These are phyloP conservation scores for Leptodactylus fuscus DNA, from an alignment of 2,113 vertebrate species.

Conservation along the genomic window DNA sequence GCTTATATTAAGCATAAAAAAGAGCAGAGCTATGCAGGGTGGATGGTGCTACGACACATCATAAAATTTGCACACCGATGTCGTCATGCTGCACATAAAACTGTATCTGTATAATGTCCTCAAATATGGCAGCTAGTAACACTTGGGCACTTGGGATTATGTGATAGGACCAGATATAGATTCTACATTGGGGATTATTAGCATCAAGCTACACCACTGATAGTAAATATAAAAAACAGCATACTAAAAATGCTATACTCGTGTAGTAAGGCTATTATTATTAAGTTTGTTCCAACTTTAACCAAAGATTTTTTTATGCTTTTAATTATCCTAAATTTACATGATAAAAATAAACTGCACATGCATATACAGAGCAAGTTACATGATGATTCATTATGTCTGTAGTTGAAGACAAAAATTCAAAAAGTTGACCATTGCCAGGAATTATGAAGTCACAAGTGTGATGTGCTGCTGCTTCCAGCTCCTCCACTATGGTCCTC, in stretches of 20 bases:
- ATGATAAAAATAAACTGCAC: not conserved
- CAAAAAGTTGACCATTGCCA: too few species aligned
- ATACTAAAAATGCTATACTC: not conserved
- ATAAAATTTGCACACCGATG: not conserved
- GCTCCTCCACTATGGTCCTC: too few species aligned
- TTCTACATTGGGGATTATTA: not conserved
- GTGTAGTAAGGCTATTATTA: not conserved
- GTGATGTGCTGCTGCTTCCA: too few species aligned
- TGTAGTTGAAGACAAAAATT: not conserved
- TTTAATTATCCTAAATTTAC: not conserved
- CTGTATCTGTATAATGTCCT: not conserved
- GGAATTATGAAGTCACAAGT: too few species aligned
- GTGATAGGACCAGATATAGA: not conserved
- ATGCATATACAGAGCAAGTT: not conserved
- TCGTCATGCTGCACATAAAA: not conserved
- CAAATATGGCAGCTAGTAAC: not conserved
- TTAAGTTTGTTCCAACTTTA: not conserved
- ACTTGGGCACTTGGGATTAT: not conserved
- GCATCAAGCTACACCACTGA: not conserved
- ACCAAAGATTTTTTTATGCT: not conserved
- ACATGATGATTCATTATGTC: not conserved
- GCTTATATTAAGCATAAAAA: not conserved
- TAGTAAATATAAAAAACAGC: not conserved
- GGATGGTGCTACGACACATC: not conserved
- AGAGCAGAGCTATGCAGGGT: too few species aligned